These are phyloP conservation scores for Tautogolabrus adspersus DNA, from an alignment of 2,113 vertebrate genomes.

Conservation along the genomic window DNA sequence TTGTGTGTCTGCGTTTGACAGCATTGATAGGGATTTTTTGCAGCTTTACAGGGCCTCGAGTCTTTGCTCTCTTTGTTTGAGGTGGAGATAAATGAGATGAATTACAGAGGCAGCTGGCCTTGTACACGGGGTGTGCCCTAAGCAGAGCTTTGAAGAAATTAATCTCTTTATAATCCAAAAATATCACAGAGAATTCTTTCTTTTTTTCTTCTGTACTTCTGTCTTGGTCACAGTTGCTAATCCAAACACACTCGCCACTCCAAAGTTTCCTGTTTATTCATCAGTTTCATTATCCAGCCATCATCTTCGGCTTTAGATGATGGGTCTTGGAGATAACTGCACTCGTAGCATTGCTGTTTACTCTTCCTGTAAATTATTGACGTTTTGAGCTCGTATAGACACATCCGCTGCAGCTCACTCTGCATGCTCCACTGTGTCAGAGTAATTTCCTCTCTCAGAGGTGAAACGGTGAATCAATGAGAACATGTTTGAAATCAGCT, in stretches of 20 bases:
- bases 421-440: constrained; percentile 4
- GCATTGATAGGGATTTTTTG: constrained; percentile 31
- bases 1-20: constrained; percentile 54
- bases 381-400: constrained; percentile 2
- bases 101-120: constrained; percentile 65
- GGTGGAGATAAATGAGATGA: constrained; percentile 45
- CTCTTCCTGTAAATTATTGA: constrained; percentile 32
- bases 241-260: constrained; percentile 11
- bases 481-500: constrained; percentile 36
- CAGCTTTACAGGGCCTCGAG: constrained; percentile 39
- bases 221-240: constrained; percentile 11
- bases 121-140: constrained; percentile 11
- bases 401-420: constrained; percentile 1
- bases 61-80: constrained; percentile 13
- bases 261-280: constrained; percentile 30
- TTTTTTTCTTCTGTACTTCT: constrained; percentile 24
- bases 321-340: background rate
- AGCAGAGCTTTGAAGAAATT: constrained; percentile 49
- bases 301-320: constrained; percentile 2
- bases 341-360: constrained; percentile 6
- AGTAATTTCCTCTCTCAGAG: constrained; percentile 48
- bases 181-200: constrained; percentile 38
- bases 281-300: constrained; percentile 14
- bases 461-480: constrained; percentile 42
- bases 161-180: constrained; percentile 58